Evolutionary conservation across 2,797 vertebrate species (phyloP).

Genomic region (Sebastes taczanowskii): DNA sequence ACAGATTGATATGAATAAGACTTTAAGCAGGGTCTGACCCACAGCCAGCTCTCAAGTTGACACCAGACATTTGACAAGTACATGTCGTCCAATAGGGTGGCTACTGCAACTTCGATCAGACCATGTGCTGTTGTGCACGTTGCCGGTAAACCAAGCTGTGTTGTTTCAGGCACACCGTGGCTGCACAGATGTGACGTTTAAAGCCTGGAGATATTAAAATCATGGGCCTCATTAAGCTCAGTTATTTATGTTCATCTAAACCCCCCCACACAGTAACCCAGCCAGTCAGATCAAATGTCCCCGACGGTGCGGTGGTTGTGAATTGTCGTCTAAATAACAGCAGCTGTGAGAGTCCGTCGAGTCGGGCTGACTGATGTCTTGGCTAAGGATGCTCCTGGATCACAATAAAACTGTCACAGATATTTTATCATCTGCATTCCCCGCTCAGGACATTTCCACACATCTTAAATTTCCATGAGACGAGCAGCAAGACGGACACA

Average conservation of each 20-base stretch:
- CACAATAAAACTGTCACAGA: conserved; percentile 78
- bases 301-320: conserved; percentile 53
- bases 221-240: conserved; percentile 72
- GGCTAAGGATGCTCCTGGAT: conserved; percentile 63
- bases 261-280: conserved; percentile 3
- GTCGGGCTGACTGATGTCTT: conserved; percentile 58
- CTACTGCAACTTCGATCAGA: neutral
- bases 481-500: conserved; percentile 51
- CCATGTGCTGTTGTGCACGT: neutral
- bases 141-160: conserved; percentile 50
- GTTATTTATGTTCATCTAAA: conserved; percentile 76
- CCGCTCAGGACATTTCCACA: conserved; percentile 60
- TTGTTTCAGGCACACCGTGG: conserved; percentile 52
- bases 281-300: conserved; percentile 62
- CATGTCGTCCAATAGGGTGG: neutral
- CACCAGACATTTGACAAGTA: neutral
- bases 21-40: neutral
- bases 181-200: conserved; percentile 60
- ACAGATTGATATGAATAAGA: neutral
- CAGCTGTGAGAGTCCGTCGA: conserved; percentile 67
- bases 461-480: conserved; percentile 72
- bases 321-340: conserved; percentile 76
- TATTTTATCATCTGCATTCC: conserved; percentile 71
- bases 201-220: conserved; percentile 67
- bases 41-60: conserved; percentile 8